Conservation (phyloP, 2,797 vertebrate species). For the Catharus ustulatus region DNA sequence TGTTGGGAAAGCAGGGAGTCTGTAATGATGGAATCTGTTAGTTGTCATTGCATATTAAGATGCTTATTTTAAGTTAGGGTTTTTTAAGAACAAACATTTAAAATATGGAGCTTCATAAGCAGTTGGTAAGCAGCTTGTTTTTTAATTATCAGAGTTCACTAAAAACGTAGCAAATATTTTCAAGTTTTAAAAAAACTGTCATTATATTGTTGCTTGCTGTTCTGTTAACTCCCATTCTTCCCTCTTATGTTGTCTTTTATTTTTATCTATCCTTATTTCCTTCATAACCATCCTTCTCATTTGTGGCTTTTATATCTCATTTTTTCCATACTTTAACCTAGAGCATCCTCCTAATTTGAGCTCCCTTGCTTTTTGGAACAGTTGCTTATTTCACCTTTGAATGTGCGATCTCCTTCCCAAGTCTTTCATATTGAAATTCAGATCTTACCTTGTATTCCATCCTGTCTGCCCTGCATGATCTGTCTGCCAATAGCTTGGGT, state of each 20-base stretch:
- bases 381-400: neutral
- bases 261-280: neutral
- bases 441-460: neutral
- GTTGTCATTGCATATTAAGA: neutral
- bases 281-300: neutral
- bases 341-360: neutral
- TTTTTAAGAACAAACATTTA: neutral
- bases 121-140: neutral
- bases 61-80: neutral
- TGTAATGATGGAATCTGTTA: neutral
- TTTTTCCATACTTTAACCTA: neutral
- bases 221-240: neutral
- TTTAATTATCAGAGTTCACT: neutral
- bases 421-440: neutral
- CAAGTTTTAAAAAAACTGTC: neutral
- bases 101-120: neutral
- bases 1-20: neutral
- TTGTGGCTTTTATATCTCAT: neutral
- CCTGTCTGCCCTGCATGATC: accelerated
- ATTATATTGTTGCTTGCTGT: neutral
- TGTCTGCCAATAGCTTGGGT: accelerated
- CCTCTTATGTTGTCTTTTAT: neutral
- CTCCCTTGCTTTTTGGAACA: neutral
- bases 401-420: neutral
- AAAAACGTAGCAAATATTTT: neutral